Base-by-base conservation (phyloP, 2,888 invertebrate species). In the Eupithecia subumbrata region DNA sequence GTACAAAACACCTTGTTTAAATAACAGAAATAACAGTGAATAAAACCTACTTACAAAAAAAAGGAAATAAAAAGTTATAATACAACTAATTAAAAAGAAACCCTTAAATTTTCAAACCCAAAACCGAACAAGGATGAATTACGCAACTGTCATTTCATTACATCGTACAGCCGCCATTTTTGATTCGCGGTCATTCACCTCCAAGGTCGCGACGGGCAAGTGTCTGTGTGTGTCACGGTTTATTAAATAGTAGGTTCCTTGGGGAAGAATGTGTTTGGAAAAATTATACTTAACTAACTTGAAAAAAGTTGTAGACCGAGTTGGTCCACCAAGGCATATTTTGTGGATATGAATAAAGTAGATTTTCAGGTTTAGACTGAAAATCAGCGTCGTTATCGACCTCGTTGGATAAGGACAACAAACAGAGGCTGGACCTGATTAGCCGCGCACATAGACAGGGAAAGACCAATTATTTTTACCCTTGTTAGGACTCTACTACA, bases 141-240 rank as follows among this genome's bases (percentile, higher is more conserved):
- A 74, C 74, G 67, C 64, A 80, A 79, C 77, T 77, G 70, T 73
- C 69, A 72, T 76, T 72, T 64, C 40, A 74, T 67, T 68, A 25
- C 68, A 34, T 18, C 9, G n/a, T 63, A 74, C 63, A n/a, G 71
- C 7, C 74, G 74, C 72, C 78, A 76, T 76, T 78, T 78, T 78
- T 40, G 75, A 73, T 67, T 22, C n/a, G 30, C 60, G 78, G 70
- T 56, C 76, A 30, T 78, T 78, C 76, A 78, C 78, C 74, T 71
- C 66, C 78, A 78, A 78, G 78, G 78, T 78, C 78, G 78, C 66
- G 7, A 37, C 66, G 43, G 25, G 43, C 11, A 43, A 45, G 43
- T 34, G 22, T n/a, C 0, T 64, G 34, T 34, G 66, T 68, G 43
- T 37, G 73, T 30, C 69, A 64, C 52, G 56, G 71, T 12, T 71